Percentiles rank a stretch among this genome's conserved stretches.
These are phyloP conservation scores for Takifugu flavidus DNA, from an alignment of 2,113 vertebrate species.

Conservation along the genomic window DNA sequence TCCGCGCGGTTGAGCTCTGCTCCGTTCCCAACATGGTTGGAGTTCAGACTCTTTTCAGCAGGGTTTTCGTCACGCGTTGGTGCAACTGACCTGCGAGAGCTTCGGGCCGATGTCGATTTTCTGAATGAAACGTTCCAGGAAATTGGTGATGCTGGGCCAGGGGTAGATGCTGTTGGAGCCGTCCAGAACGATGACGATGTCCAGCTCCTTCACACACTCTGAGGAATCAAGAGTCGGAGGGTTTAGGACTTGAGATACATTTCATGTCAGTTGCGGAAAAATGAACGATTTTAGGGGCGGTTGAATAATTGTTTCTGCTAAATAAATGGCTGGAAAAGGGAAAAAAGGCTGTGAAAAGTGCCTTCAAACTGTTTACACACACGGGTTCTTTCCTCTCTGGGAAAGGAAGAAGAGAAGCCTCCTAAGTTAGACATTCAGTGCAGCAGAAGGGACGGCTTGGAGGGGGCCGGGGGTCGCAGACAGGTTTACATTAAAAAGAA, in stretches of 20 bases:
- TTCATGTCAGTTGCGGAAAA: no score
- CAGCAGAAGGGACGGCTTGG: constrained; percentile 55
- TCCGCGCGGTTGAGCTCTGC: no score
- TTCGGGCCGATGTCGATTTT: constrained; percentile 86
- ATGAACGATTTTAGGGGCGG: no score
- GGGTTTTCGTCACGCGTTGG: background rate
- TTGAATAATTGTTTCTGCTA: background rate
- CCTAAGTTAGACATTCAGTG: constrained; percentile 83
- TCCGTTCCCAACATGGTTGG: no score
- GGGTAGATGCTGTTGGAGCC: constrained; percentile 97
- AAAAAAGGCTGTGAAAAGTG: background rate
- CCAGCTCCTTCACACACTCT: constrained; percentile 88
- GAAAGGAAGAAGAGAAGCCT: constrained; percentile 72
- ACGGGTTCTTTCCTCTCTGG: constrained; percentile 38
- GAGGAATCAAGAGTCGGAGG: constrained; percentile 42
- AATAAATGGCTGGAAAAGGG: background rate
- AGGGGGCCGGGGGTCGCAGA: constrained; percentile 25
- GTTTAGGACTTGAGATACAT: no score
- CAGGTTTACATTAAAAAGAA: constrained; percentile 70
- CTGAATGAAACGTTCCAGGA: constrained; percentile 81
- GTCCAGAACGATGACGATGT: constrained; percentile 92
- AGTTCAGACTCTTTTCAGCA: no score
- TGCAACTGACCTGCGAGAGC: constrained; percentile 83
- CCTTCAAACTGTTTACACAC: constrained; percentile 24
- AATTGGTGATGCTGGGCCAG: constrained; percentile 83